Percentiles rank a stretch among this genome's conserved stretches.
phyloP scores from a whole-genome alignment of 2,797 vertebrate genomes.

The Scolopax rusticola region DNA sequence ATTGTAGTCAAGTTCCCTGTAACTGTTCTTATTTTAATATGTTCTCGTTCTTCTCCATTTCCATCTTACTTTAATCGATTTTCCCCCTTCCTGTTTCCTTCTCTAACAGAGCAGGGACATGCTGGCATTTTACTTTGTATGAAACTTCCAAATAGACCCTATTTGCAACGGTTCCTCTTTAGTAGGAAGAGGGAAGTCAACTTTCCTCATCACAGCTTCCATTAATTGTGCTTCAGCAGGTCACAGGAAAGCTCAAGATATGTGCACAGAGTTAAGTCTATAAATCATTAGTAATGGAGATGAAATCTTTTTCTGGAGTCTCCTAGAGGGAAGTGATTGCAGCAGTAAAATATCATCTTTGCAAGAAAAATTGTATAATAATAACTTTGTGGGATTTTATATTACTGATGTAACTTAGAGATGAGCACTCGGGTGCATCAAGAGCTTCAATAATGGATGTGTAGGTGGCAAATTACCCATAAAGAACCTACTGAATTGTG shows the following conservation, averaged over 20 bases:
- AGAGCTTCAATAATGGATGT: conserved; percentile 26
- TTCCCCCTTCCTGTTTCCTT: neutral
- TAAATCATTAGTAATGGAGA: conserved; percentile 31
- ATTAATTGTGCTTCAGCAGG: conserved; percentile 51
- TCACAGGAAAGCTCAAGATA: conserved; percentile 22
- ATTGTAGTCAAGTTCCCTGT: neutral
- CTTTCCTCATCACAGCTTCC: conserved; percentile 20
- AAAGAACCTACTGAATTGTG: neutral
- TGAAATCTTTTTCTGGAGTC: neutral
- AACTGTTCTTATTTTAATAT: neutral
- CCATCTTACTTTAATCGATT: neutral
- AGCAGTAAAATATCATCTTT: conserved; percentile 34
- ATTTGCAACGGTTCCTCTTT: conserved; percentile 3
- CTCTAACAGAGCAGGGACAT: neutral
- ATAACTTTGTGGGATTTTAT: conserved; percentile 7
- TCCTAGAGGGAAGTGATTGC: conserved; percentile 18
- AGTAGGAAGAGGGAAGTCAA: neutral
- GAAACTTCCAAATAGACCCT: neutral
- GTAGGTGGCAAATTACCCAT: conserved; percentile 43
- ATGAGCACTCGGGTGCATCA: neutral
- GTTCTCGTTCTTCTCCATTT: neutral
- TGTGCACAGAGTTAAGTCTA: neutral
- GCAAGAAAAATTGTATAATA: conserved; percentile 6
- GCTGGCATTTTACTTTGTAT: neutral
- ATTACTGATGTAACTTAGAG: conserved; percentile 30